Base-by-base conservation (phyloP, 2,888 invertebrate genomes). In the Phaonia tiefii region DNA sequence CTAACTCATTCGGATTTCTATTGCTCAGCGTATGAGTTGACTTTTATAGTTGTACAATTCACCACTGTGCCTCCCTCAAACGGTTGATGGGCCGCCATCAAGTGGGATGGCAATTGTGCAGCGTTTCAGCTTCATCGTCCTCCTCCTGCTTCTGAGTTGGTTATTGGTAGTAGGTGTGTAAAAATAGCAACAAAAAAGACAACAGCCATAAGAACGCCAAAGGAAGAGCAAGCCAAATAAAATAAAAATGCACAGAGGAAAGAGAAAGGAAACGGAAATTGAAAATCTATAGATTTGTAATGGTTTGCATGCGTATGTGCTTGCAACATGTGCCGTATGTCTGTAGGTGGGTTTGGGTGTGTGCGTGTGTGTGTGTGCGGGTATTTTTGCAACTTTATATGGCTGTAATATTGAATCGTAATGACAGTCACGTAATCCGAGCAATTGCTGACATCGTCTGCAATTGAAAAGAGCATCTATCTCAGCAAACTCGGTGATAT, bases 401-500 rank as follows among this genome's bases (percentile, higher is more conserved):
- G 42, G 39, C 39, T 76, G 75, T 79, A 60, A 78, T 82, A 75
- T 77, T 76, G 85, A 72, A 72, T 72, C 72, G 49, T 72, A 72
- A 72, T 63, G 88, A 87, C 86, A 85, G 87, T 88, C 88, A 87
- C 87, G 88, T 87, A 87, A 87, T 88, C 86, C 87, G 85, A 86
- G 87, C 88, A 88, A 88, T 88, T 87, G 88, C 83, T 85, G 85
- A 84, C 78, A 75, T 70, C 74, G 56, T 74, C 60, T 76, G 74
- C 74, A 80, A 74, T 80, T 71, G 73, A 77, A 66, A 75, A 67
- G 74, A 77, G 66, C 74, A 81, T 77, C 58, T 65, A 76, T 71
- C 73, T 74, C 51, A 51, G 44, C 44, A 46, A 46, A 42, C 63
- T 22, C 58, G 26, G 44, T 58, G 58, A 69, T 69, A 69, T 69